Evolutionary conservation across 2,888 invertebrate species (phyloP).

Genomic region (Sympetrum striolatum): DNA sequence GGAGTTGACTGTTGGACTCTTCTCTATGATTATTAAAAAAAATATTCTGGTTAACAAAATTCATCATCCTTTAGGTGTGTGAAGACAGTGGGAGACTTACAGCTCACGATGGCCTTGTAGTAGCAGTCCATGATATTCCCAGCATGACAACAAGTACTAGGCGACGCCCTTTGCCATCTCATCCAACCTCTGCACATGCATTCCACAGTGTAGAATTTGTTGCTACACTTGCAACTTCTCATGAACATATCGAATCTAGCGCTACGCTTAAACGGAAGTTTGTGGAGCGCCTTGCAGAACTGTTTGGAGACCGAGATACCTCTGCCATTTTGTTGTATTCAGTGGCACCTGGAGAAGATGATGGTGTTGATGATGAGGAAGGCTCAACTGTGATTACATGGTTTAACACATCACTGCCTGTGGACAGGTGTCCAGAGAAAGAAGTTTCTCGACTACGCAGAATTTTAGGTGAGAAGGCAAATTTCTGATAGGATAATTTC

Average conservation of each 20-base stretch:
- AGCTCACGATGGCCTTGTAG: constrained; percentile 80
- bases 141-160: constrained; percentile 58
- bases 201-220: constrained; percentile 79
- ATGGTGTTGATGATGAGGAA: constrained; percentile 49
- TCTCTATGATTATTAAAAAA: no score
- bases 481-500: no score
- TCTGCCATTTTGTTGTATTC: constrained; percentile 76
- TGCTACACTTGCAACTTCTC: constrained; percentile 74
- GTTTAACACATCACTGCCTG: constrained; percentile 79
- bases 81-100: constrained; percentile 76
- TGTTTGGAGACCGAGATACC: constrained; percentile 79
- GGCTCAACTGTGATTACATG: constrained; percentile 59
- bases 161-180: neutral
- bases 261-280: constrained; percentile 79
- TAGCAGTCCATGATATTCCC: constrained; percentile 73
- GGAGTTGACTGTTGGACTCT: no score
- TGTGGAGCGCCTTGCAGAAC: constrained; percentile 76
- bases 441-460: constrained; percentile 72
- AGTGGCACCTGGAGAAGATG: constrained; percentile 64
- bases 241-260: constrained; percentile 72
- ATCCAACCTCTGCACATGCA: constrained; percentile 36
- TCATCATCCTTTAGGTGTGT: constrained; percentile 63
- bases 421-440: constrained; percentile 76
- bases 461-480: neutral
- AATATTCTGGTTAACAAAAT: neutral